Evolutionary conservation across 2,113 vertebrate genomes (phyloP), one percentile per base, ranked within the genome.

Genomic region (Urocitellus parryii): DNA sequence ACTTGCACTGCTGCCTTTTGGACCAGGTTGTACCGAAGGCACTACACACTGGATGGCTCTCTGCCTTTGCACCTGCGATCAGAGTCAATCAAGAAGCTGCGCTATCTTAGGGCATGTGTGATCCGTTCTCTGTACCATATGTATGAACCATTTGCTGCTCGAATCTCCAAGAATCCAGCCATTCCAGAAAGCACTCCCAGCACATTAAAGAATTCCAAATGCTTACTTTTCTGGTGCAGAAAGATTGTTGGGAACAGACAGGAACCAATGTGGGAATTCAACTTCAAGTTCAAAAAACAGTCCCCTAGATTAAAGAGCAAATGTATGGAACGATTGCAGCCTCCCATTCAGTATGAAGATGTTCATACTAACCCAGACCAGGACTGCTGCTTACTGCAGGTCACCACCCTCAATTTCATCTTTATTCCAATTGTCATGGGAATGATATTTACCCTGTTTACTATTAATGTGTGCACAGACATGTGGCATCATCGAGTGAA

Each of bases 1-100:
- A 99, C 99, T 88, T 99, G 99, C 98, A 99, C 99, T 96, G 99
- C 99, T 77, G 99, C 99, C 68, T 99, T 99, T 98, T 99, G 99
- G 99, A 99, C 99, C 96, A 99, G 99, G 97, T 99, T 99, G 42
- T 99, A 99, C 98, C 99, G 98, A 98, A 99, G 99, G 98, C 99
- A 99, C 97, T 99, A 99, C 98, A 99, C 98, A 87, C 98, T 99
- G 96, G 99, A 99, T 3, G 98, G 96, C 0, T 99, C 99, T 83
- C 99, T 99, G 97, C 99, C 99, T 0, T 98, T 98, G 94, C 99
- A 99, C 91, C 98, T 99, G 94, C 99, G 99, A 91, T 99, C 99
- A 0, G 99, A 99, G 96, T 99, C 98, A 48, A 98, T 99, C 96
- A 98, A 98, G 97, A 99, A 98, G 98, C 99, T 99, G 45, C 45